Evolutionary conservation across 2,888 invertebrate species (phyloP), one percentile per base, ranked within the genome.

Genomic region (Nomada flava): DNA sequence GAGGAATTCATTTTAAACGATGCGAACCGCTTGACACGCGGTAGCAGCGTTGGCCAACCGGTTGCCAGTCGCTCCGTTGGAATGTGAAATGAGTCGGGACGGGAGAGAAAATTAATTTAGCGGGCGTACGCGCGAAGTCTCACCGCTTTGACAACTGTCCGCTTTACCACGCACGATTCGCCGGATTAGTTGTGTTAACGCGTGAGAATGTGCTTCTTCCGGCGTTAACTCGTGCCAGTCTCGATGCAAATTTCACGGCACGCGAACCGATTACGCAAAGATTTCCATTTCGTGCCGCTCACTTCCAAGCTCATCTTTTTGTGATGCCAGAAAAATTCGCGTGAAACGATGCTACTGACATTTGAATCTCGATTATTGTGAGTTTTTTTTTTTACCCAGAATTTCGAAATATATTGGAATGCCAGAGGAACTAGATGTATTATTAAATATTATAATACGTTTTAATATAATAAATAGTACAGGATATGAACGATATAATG

Each of bases 101-200:
- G 74, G 52, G 75, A 73, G 82, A 73, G 88, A 82, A 86, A 91
- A 91, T 91, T 91, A 91, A 91, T 91, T 91, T 88, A 83, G 83
- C 84, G 65, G 69, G 82, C 77, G 85, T 82, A 79, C 83, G 83
- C 80, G 79, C 62, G 67, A 79, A 78, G 71, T 60, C 69, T 74
- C 77, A 52, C 68, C 74, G 65, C 84, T 84, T 85, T 84, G 82
- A 82, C 78, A 74, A 72, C 71, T 77, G 76, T 62, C 76, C 76
- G 82, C 64, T 82, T 79, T 74, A 62, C 77, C 63, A 76, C 85
- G 87, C 79, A 82, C 64, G 68, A 74, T 84, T 81, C 79, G 44
- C 55, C 70, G 74, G 65, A 84, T 82, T 78, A 81, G 76, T 69
- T 53, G 76, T 73, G 69, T 73, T 81, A 81, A 83, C 76, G 82